Evolutionary conservation across 2,797 vertebrate species (phyloP).

Genomic region (Tokudaia muenninki): DNA sequence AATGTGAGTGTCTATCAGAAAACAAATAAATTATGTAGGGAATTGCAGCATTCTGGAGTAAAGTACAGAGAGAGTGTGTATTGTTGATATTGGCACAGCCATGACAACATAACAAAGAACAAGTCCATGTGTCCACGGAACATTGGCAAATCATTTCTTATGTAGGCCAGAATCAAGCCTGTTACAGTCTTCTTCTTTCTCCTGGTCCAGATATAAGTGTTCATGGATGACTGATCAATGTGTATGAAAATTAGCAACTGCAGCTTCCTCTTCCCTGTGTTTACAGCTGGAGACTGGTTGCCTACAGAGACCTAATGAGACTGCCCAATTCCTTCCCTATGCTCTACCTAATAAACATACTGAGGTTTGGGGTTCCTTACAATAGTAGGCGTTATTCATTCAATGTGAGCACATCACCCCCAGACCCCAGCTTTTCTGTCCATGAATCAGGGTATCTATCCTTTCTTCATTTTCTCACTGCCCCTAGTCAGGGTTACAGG

Average conservation of each 20-base stretch:
- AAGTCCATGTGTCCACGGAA: not conserved
- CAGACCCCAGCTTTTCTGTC: not conserved
- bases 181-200: not conserved
- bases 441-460: not conserved
- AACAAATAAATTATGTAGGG: not conserved
- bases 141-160: not conserved
- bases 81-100: not conserved
- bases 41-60: not conserved
- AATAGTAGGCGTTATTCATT: not conserved
- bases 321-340: too few relatives aligned
- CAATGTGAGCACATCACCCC: not conserved
- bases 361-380: not conserved
- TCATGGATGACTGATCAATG: too few relatives aligned
- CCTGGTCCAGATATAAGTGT: too few relatives aligned
- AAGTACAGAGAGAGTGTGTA: not conserved
- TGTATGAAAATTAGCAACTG: not conserved
- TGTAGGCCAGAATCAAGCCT: not conserved
- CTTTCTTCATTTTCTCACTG: not conserved
- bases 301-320: not conserved
- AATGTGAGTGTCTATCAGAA: not conserved
- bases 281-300: not conserved
- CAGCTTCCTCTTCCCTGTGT: not conserved
- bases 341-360: not conserved
- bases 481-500: not conserved
- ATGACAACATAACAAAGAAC: not conserved